These are phyloP conservation scores for Thaumatotibia leucotreta DNA, from an alignment of 1,140 invertebrate genomes.

Conservation along the genomic window DNA sequence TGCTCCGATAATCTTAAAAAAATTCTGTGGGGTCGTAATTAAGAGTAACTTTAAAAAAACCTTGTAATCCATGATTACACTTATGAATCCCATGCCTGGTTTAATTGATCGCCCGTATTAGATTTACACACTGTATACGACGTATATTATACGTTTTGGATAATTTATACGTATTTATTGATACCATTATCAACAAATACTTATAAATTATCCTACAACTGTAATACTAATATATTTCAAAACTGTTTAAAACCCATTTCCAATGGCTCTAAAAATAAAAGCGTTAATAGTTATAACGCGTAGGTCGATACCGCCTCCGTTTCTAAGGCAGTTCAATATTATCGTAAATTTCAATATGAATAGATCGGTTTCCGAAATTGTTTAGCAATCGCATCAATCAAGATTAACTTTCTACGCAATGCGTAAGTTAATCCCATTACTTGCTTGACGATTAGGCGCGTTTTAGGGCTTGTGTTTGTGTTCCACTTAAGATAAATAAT, in stretches of 20 bases:
- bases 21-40: no score
- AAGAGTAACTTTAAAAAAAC: no score
- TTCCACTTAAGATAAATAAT: background rate
- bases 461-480: background rate
- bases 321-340: background rate
- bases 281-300: background rate
- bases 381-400: slow-evolving; percentile 10
- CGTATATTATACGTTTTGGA: no score
- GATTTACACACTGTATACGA: no score
- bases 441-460: background rate
- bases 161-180: no score
- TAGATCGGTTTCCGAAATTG: background rate
- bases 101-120: no score
- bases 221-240: no score
- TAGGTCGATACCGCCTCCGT: background rate
- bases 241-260: background rate
- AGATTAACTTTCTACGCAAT: slow-evolving; percentile 4
- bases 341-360: background rate
- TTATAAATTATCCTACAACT: no score
- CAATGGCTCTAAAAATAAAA: background rate
- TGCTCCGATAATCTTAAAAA: no score
- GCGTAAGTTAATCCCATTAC: background rate
- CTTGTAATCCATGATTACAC: no score
- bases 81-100: no score
- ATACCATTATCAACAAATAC: no score